These are phyloP conservation scores for Todiramphus chloris DNA, from an alignment of 2,113 vertebrate genomes.

Conservation along the genomic window DNA sequence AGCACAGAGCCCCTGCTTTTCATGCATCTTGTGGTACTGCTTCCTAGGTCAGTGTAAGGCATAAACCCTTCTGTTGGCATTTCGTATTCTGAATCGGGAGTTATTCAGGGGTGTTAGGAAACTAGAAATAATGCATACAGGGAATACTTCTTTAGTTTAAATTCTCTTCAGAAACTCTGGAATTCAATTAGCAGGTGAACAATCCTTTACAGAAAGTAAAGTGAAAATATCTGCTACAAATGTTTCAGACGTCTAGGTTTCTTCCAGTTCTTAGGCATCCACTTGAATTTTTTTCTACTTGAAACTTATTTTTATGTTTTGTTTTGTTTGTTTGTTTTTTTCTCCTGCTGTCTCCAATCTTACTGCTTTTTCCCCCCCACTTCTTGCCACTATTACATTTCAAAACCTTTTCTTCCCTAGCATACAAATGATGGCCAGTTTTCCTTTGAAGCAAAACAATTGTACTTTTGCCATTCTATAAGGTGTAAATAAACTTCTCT, in stretches of 20 bases:
- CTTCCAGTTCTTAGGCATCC: not conserved
- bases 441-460: not conserved
- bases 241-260: not conserved
- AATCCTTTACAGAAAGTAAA: not conserved
- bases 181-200: not conserved
- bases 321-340: not conserved
- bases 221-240: not conserved
- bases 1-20: not conserved
- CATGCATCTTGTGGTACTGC: not conserved
- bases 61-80: not conserved
- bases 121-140: not conserved
- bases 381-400: not conserved
- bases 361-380: not conserved
- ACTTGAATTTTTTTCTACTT: not conserved
- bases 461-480: not conserved
- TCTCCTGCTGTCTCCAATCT: not conserved
- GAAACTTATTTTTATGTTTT: not conserved
- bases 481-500: not conserved
- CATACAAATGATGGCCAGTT: rapidly evolving
- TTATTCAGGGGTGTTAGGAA: not conserved
- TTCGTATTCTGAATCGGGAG: not conserved
- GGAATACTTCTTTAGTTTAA: not conserved
- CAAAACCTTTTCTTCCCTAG: not conserved
- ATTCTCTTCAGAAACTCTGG: not conserved
- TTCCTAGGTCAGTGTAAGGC: not conserved